phyloP scores from a whole-genome alignment of 2,797 vertebrate genomes.

The Gastrophryne carolinensis region DNA sequence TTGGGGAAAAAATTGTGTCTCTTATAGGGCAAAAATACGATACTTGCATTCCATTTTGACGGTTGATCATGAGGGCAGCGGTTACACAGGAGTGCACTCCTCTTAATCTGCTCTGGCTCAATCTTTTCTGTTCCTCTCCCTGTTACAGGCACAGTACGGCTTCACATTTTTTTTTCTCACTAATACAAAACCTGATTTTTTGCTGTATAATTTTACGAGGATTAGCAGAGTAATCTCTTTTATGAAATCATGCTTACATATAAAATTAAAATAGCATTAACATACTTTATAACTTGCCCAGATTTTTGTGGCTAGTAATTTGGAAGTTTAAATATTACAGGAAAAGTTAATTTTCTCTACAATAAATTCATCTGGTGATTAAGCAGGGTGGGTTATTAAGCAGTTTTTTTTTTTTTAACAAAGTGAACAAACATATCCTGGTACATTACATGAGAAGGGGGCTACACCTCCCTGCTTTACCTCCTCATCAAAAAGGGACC shows the following conservation, averaged over 20 bases:
- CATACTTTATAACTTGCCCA: conserved; percentile 3
- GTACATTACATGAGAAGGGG: too few relatives aligned
- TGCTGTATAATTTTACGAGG: conserved; percentile 2
- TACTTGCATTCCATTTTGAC: neutral
- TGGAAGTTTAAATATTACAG: neutral
- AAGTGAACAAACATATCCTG: too few relatives aligned
- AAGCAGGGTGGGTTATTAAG: too few relatives aligned
- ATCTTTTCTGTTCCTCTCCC: neutral
- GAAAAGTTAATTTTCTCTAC: neutral
- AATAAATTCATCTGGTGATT: neutral
- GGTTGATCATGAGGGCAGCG: neutral
- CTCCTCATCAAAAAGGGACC: too few relatives aligned
- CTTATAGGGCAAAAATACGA: too few relatives aligned
- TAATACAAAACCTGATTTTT: conserved; percentile 26
- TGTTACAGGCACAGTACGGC: too few relatives aligned
- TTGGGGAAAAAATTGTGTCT: too few relatives aligned
- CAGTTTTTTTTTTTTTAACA: too few relatives aligned
- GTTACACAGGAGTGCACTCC: neutral
- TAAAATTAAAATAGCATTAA: conserved; percentile 41
- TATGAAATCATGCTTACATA: conserved; percentile 43
- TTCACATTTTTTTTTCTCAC: conserved; percentile 15
- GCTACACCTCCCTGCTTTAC: too few relatives aligned
- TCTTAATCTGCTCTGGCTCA: conserved; percentile 7
- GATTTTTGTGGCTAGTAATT: neutral
- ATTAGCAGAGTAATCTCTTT: conserved; percentile 41